phyloP scores from a whole-genome alignment of 2,113 vertebrate species.

The Aegotheles bennettii region DNA sequence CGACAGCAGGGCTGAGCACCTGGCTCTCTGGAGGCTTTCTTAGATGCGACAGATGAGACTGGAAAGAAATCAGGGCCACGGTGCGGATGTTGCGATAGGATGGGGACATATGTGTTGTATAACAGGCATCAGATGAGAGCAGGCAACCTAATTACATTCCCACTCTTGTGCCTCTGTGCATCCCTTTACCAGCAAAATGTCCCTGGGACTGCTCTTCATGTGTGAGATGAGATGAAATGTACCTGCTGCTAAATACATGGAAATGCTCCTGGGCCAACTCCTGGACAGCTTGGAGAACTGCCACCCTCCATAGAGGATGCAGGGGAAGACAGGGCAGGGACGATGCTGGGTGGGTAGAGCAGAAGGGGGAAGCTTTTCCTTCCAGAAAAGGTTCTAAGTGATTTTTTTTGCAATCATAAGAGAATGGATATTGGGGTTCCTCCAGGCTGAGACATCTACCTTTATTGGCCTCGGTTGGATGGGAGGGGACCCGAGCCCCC shows the following conservation, averaged over 20 bases:
- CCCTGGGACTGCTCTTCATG: background rate
- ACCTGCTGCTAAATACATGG: background rate
- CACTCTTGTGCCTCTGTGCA: background rate
- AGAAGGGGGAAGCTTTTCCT: background rate
- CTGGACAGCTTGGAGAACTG: background rate
- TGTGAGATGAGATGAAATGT: background rate
- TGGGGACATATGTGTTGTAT: background rate
- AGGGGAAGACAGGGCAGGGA: background rate
- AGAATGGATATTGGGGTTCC: background rate
- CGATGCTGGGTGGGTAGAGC: background rate
- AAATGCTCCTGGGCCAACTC: background rate
- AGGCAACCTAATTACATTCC: background rate
- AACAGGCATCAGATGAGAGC: background rate
- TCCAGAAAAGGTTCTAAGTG: background rate
- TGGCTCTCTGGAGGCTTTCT: background rate
- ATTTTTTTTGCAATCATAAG: background rate
- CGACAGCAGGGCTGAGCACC: background rate
- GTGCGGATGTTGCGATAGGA: rapidly evolving
- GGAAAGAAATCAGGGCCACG: background rate
- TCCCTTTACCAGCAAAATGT: background rate
- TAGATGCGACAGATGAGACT: background rate
- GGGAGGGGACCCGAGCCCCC: background rate
- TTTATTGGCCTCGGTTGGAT: background rate
- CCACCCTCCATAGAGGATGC: background rate
- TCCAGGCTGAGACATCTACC: background rate